Percentiles rank a stretch among this genome's conserved stretches.
Evolutionary conservation across 2,888 invertebrate species (phyloP).

Genomic region (Dryococelus australis): DNA sequence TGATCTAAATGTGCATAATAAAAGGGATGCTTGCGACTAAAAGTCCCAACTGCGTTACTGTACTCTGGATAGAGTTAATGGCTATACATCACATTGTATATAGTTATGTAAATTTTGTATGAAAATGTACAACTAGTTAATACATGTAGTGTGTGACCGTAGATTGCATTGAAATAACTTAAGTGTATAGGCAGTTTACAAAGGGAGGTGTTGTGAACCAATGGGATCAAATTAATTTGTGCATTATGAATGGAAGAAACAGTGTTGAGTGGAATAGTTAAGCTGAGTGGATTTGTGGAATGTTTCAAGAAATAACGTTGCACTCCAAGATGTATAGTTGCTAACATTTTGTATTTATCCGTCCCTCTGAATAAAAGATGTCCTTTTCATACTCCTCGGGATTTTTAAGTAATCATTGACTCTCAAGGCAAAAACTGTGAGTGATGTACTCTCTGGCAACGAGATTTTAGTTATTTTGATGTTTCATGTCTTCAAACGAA

Average conservation of each 20-base stretch:
- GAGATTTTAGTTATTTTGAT: background rate
- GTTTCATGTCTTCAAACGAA: background rate
- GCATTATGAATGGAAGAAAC: background rate
- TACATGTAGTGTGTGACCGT: background rate
- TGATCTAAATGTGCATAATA: too few species aligned
- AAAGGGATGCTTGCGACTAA: background rate
- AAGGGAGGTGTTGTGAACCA: background rate
- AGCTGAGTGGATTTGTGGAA: background rate
- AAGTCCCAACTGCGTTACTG: background rate
- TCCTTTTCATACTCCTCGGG: background rate
- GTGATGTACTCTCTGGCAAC: background rate
- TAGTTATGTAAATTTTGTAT: background rate
- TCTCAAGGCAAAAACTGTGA: background rate
- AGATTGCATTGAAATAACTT: background rate
- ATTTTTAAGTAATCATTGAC: background rate
- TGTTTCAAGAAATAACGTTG: background rate
- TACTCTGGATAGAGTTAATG: background rate
- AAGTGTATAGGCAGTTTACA: background rate
- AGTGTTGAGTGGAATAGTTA: background rate
- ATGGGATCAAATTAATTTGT: conserved; percentile 5
- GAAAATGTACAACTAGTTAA: background rate
- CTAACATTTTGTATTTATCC: background rate
- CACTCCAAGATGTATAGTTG: background rate
- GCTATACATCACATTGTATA: background rate
- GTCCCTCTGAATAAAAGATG: background rate